Conservation (phyloP, 1,140 invertebrate species). For the Conopomorpha cramerella region DNA sequence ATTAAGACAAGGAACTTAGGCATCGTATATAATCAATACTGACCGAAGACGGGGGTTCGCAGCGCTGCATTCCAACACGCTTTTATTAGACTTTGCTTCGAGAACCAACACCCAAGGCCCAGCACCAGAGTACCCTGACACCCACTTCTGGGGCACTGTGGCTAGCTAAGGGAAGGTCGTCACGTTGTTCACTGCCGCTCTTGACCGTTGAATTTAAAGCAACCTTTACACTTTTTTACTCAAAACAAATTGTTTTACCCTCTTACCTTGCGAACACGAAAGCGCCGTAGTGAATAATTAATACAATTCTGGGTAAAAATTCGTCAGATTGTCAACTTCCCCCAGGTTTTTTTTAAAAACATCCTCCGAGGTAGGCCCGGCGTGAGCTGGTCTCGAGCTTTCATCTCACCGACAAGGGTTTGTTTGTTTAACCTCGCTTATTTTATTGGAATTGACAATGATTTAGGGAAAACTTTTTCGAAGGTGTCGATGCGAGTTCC, state of each 20-base stretch:
- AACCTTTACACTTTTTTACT: too few relatives aligned
- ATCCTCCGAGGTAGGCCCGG: constrained; percentile 49
- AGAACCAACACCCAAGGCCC: constrained; percentile 18
- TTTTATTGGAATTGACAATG: constrained; percentile 51
- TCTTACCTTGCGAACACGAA: constrained; percentile 49
- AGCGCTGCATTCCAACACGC: constrained; percentile 43
- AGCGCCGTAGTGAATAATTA: constrained; percentile 55
- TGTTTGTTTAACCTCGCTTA: constrained; percentile 54
- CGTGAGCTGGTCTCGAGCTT: constrained; percentile 39
- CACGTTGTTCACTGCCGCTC: too few relatives aligned
- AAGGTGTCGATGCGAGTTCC: constrained; percentile 18
- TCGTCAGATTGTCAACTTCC: constrained; percentile 55
- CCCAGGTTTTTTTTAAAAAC: constrained; percentile 49
- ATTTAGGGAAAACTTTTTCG: constrained; percentile 39
- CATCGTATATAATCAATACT: too few relatives aligned
- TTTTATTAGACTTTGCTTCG: constrained; percentile 43
- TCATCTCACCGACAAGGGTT: constrained; percentile 40
- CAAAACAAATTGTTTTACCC: constrained; percentile 49
- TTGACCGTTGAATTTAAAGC: too few relatives aligned
- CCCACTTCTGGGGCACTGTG: too few relatives aligned
- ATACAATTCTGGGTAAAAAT: constrained; percentile 57
- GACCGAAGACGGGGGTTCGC: too few relatives aligned
- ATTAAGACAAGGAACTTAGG: too few relatives aligned
- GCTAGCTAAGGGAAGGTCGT: too few relatives aligned
- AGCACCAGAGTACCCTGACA: constrained; percentile 30